These are phyloP conservation scores for Heliconius erato DNA, from an alignment of 2,888 invertebrate species.

Conservation along the genomic window DNA sequence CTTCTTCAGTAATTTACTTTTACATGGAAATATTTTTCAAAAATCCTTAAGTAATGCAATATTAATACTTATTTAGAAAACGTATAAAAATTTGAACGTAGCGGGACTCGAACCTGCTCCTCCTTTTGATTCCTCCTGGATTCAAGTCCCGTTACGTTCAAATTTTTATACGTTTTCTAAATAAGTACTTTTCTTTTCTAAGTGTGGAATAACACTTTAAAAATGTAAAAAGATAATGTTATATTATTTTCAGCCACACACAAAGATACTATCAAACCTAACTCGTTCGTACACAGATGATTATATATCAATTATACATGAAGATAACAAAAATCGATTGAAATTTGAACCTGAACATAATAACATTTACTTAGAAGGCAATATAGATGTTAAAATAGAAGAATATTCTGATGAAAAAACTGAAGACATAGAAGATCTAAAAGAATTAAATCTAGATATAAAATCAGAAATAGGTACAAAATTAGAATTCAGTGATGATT, in stretches of 20 bases:
- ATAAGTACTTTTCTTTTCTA: too few species aligned
- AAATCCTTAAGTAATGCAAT: too few species aligned
- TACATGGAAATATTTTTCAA: too few species aligned
- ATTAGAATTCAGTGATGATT: constrained; percentile 53
- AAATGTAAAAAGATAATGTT: too few species aligned
- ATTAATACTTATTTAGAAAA: too few species aligned
- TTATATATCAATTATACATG: neutral
- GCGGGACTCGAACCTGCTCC: too few species aligned
- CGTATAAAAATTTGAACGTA: too few species aligned
- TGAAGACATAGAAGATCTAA: constrained; percentile 43
- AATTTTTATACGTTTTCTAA: too few species aligned
- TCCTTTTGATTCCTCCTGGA: too few species aligned
- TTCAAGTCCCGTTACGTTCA: too few species aligned
- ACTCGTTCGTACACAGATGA: constrained; percentile 4
- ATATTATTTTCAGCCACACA: neutral
- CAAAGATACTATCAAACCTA: neutral
- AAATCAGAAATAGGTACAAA: constrained; percentile 58
- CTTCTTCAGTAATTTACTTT: too few species aligned
- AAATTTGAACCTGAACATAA: neutral
- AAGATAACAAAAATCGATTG: neutral
- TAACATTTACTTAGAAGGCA: neutral
- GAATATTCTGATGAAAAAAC: constrained; percentile 42
- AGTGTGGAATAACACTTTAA: too few species aligned
- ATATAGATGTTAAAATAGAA: constrained; percentile 30
- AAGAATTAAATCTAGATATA: constrained; percentile 26